Base-by-base conservation (phyloP, 2,797 vertebrate genomes). In the Poeciliopsis turneri region DNA sequence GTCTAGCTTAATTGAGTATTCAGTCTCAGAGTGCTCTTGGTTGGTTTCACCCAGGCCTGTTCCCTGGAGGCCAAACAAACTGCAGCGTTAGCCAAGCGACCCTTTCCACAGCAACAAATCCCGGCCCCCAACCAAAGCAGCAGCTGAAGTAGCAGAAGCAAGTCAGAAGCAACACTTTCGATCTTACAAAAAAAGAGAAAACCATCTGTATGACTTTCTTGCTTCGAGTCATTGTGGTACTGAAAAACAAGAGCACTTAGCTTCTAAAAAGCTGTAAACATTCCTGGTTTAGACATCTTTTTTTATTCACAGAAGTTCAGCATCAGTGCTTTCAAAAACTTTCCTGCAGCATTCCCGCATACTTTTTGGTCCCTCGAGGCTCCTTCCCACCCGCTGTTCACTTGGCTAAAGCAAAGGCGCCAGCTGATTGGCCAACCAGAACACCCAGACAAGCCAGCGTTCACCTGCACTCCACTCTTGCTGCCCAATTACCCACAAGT, bases 401-500 rank as follows among this genome's bases (percentile, higher is more conserved):
- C 91, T 88, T 80, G 85, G 85, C 88, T 82, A 73, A 89, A 93
- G 87, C 77, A 74, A 74, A 89, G 90, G 85, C 51, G 36, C 83
- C 88, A 87, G 88, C 92, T 93, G 94, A 95, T 93, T 95, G 94
- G 92, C 90, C 95, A 90, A 94, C 85, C 94, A 92, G 93, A 95
- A 94, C 92, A 79, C 82, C 90, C 88, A 87, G 89, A 94, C 92
- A 88, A 81, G 86, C 79, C 79, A 8, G 88, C 77, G 77, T 88
- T 95, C 93, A 95, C 95, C 95, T 95, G 95, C 85, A 85, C 91
- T 93, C 90, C 87, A 82, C 89, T 94, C 88, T 80, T 82, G 90
- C 93, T 92, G 92, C 93, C 94, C 94, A 96, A 95, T 95, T 95
- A 95, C 93, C 93, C 89, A 89, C 79, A 91, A 89, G 89, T 93